Percentiles rank a stretch among this genome's conserved stretches.
phyloP scores from a whole-genome alignment of 1,140 invertebrate genomes.

The Pygmarrhopalites habei region DNA sequence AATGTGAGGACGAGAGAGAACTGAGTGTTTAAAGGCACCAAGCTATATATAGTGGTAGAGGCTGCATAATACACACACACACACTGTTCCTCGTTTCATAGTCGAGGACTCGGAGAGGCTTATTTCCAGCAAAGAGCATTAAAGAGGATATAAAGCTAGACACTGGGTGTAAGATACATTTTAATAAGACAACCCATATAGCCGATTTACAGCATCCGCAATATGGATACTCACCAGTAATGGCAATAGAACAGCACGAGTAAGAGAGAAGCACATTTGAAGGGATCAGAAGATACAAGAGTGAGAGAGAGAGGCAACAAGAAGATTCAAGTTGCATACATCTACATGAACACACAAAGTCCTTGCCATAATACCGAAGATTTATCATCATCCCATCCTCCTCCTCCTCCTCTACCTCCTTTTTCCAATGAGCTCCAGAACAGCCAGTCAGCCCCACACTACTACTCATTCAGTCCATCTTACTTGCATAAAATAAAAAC shows the following conservation, averaged over 20 bases:
- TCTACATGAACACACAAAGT: too few relatives aligned
- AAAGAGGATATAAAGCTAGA: slow-evolving; percentile 5
- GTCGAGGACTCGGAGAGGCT: slow-evolving; percentile 24
- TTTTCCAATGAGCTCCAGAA: background rate
- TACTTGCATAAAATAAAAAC: slow-evolving; percentile 11
- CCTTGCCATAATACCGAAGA: too few relatives aligned
- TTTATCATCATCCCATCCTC: background rate
- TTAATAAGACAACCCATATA: slow-evolving; percentile 39
- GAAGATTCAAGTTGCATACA: background rate
- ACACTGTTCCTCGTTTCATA: background rate
- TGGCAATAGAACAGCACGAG: background rate
- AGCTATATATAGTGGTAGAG: slow-evolving; percentile 28
- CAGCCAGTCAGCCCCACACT: background rate
- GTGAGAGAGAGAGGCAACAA: background rate
- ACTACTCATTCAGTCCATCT: background rate
- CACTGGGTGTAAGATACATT: slow-evolving; percentile 35
- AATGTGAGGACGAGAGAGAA: slow-evolving; percentile 24
- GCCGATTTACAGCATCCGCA: slow-evolving; percentile 30
- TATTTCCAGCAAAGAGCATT: slow-evolving; percentile 38
- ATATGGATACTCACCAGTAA: too few relatives aligned
- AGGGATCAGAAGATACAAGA: background rate
- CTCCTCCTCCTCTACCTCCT: background rate
- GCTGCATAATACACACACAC: background rate
- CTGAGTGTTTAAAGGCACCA: slow-evolving; percentile 32
- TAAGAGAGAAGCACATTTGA: background rate